Evolutionary conservation across 1,140 invertebrate genomes (phyloP).

Genomic region (Drosophila trapezifrons): DNA sequence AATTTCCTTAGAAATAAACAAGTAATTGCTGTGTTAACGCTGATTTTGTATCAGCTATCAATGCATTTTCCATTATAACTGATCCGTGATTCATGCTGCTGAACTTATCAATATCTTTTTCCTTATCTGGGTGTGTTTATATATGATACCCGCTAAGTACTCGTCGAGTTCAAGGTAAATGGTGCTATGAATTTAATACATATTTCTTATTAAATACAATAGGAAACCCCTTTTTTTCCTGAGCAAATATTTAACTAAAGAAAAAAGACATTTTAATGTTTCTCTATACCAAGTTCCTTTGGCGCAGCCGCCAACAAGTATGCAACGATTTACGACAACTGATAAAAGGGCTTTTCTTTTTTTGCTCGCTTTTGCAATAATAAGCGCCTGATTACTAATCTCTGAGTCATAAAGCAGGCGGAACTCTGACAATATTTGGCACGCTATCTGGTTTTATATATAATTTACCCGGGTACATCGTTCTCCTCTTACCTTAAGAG

Average conservation of each 20-base stretch:
- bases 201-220: not conserved
- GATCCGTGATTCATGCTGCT: not conserved
- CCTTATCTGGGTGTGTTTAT: not conserved
- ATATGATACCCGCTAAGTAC: not conserved
- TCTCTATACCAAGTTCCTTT: not conserved
- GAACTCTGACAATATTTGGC: not conserved
- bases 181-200: not conserved
- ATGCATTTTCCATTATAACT: not conserved
- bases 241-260: too few relatives aligned
- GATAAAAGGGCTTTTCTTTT: not conserved
- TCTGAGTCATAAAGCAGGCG: slow-evolving; percentile 3
- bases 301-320: not conserved
- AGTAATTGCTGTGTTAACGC: not conserved
- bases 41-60: not conserved
- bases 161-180: not conserved
- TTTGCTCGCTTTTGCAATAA: not conserved
- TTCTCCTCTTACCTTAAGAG: slow-evolving; percentile 46
- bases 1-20: not conserved
- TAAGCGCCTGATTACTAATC: not conserved
- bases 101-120: not conserved
- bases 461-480: not conserved
- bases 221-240: not conserved
- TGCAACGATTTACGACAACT: not conserved
- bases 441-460: not conserved
- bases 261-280: too few relatives aligned